Conservation (phyloP, 2,888 invertebrate genomes). For the Ypsolopha scabrella region DNA sequence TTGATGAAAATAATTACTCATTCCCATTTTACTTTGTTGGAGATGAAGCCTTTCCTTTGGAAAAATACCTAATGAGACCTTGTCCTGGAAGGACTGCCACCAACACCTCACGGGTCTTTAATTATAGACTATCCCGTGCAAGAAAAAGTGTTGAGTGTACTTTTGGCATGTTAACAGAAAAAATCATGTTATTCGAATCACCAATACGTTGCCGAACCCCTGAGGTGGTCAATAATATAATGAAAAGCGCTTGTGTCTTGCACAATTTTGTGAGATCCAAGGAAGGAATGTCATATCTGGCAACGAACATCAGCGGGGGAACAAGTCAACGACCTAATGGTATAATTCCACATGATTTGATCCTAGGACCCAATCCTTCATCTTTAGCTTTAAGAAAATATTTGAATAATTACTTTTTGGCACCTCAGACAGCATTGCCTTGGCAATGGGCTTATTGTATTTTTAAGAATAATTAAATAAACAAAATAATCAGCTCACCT, state of each 20-base stretch:
- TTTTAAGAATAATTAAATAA: no score
- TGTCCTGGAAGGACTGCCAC: constrained; percentile 1
- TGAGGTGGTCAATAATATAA: neutral
- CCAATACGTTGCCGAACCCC: constrained; percentile 6
- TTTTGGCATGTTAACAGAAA: constrained; percentile 2
- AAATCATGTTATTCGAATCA: neutral
- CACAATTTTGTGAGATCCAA: neutral
- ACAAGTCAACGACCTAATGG: no score
- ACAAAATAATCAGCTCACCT: no score
- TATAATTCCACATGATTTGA: no score
- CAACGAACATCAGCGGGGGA: neutral
- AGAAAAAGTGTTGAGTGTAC: constrained; percentile 3
- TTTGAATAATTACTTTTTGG: no score
- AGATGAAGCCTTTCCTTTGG: constrained; percentile 4
- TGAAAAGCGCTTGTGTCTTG: constrained; percentile 2
- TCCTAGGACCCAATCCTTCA: no score
- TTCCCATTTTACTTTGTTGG: constrained; percentile 3
- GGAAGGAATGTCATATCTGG: neutral
- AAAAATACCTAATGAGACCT: constrained; percentile 1
- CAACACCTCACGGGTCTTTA: constrained; percentile 1
- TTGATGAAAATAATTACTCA: neutral
- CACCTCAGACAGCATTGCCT: neutral
- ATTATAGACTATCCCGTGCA: constrained; percentile 1
- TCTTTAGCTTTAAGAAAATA: no score
- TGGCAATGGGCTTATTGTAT: neutral